Evolutionary conservation across 1,140 invertebrate genomes (phyloP), one percentile per base, ranked within the genome.

Genomic region (Harlomillsia oculata): DNA sequence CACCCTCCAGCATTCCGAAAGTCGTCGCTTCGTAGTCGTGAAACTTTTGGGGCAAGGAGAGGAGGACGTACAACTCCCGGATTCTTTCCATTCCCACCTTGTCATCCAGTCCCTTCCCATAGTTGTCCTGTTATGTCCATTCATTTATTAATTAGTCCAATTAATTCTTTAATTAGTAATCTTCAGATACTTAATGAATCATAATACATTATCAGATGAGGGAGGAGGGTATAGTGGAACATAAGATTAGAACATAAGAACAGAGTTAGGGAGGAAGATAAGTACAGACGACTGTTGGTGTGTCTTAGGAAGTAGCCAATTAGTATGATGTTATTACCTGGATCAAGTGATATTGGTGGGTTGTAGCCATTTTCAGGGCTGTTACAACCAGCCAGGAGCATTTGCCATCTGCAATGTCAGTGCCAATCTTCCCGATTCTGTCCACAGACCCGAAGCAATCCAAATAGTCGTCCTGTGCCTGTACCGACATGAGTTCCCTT

Each of bases 341-440:
- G 71, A 96, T 77, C 16, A 89, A 73, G 68, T 82, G 73, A 63
- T 76, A 78, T 69, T 97, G 91, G 25, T 80, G 73, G 0, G 78
- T 72, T 63, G 78, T 82, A 34, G 82, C 86, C 56, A 82, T 78
- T 69, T 90, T 83, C 44, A 97, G 73, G 18, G 93, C 91, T 18
- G 89, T 83, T 13, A 94, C 87, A 13, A 87, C 80, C 20, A 98
- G 74, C 95, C 95, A 98, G 0, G 89, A 83, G 72, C 95, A 98
- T 76, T 98, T 98, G 26, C 90, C 91, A 65, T 95, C 89, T 71
- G 85, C 77, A 60, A 98, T 96, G 68, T 98, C 94, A 5, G 82
- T 92, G 20, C 79, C 79, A 21, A 79, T 72, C 66, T 82, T 82
- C 5, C 81, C 81, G 20, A 76, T 80, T 4, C 78, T 69, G 29